A percentile compares a stretch with the other conserved stretches of the same genome.
phyloP scores from a whole-genome alignment of 2,113 vertebrate genomes.

The Calyptomena viridis region DNA sequence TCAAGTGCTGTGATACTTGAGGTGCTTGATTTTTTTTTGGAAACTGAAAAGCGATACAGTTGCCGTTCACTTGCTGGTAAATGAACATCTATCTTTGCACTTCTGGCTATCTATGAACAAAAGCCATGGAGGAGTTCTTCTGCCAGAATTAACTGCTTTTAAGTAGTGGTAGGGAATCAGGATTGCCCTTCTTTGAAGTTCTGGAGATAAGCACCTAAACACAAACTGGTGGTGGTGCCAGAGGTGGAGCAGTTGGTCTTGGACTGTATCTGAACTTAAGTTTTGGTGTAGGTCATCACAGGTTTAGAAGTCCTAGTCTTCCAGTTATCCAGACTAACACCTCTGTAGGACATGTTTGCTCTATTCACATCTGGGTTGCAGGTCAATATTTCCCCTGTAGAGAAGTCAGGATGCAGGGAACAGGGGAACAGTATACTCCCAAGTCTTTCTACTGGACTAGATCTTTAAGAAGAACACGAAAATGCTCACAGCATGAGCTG shows the following conservation, averaged over 20 bases:
- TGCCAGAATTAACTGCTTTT: neutral
- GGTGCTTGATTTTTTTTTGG: neutral
- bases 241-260: neutral
- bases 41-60: neutral
- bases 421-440: neutral
- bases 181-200: neutral
- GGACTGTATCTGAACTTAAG: neutral
- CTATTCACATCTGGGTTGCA: neutral
- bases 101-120: neutral
- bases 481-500: neutral
- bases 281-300: neutral
- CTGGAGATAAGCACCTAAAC: neutral
- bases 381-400: neutral
- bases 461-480: neutral
- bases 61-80: neutral
- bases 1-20: neutral
- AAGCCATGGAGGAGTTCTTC: neutral
- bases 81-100: neutral
- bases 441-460: neutral
- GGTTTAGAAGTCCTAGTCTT: neutral
- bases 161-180: neutral
- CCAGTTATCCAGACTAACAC: neutral
- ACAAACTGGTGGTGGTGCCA: neutral
- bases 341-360: neutral
- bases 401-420: neutral